Percentiles rank a stretch among this genome's conserved stretches.
phyloP scores from a whole-genome alignment of 1,140 invertebrate genomes.

The Carposina sasakii region DNA sequence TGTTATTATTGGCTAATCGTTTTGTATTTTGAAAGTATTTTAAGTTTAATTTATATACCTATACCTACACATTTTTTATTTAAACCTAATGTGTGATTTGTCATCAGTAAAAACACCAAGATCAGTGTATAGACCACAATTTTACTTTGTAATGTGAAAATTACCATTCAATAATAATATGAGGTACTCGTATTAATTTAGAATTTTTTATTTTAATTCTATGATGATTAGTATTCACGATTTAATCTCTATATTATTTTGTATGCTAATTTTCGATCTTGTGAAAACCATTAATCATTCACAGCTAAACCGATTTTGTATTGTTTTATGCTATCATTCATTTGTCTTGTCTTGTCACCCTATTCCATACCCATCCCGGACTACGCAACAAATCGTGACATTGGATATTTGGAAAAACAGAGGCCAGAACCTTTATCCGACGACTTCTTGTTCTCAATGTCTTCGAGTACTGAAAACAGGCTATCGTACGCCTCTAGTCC shows the following conservation, averaged over 20 bases:
- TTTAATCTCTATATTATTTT: conserved; percentile 13
- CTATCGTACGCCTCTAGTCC: conserved; percentile 96
- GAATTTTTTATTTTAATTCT: too few relatives aligned
- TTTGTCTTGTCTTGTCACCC: conserved; percentile 68
- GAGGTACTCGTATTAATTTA: too few relatives aligned
- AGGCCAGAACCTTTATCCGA: conserved; percentile 87
- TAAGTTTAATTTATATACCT: conserved; percentile 4
- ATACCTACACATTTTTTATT: too few relatives aligned
- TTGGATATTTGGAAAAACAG: conserved; percentile 43
- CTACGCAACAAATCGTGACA: conserved; percentile 31
- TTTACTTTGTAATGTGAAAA: too few relatives aligned
- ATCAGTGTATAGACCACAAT: too few relatives aligned
- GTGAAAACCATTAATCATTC: conserved; percentile 63
- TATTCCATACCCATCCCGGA: conserved; percentile 66
- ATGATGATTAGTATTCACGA: too few relatives aligned
- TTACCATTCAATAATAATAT: too few relatives aligned
- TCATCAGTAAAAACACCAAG: too few relatives aligned
- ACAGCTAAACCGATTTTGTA: conserved; percentile 61
- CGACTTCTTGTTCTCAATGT: conserved; percentile 99
- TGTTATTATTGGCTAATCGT: conserved; percentile 23
- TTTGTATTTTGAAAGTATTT: conserved; percentile 12
- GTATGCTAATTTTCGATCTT: conserved; percentile 24
- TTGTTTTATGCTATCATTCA: conserved; percentile 65
- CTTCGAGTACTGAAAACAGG: conserved; percentile 81
- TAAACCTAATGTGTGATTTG: too few relatives aligned